A percentile compares a stretch with the other conserved stretches of the same genome.
Conservation (phyloP, 2,113 vertebrate species). For the Pituophis catenifer region DNA sequence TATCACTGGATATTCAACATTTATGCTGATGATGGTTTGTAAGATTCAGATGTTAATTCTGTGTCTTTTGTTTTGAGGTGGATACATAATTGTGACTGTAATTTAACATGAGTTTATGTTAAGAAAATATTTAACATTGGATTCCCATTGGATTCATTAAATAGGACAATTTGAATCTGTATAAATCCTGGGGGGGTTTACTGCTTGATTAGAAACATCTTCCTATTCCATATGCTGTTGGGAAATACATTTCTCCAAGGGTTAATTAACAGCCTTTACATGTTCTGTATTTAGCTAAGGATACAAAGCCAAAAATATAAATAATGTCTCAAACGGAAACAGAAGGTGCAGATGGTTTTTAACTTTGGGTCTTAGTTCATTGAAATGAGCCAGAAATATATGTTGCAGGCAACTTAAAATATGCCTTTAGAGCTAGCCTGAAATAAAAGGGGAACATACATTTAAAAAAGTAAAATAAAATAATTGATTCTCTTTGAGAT, state of each 20-base stretch:
- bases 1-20: background rate
- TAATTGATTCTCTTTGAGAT: slow-evolving; percentile 8
- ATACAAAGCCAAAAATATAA: slow-evolving; percentile 76
- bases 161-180: slow-evolving; percentile 45
- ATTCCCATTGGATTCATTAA: slow-evolving; percentile 66
- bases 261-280: slow-evolving; percentile 78
- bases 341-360: slow-evolving; percentile 74
- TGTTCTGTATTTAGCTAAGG: slow-evolving; percentile 70
- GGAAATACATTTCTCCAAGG: slow-evolving; percentile 75
- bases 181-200: slow-evolving; percentile 67
- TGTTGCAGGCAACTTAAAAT: slow-evolving; percentile 54
- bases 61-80: slow-evolving; percentile 38
- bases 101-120: slow-evolving; percentile 37
- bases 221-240: slow-evolving; percentile 64
- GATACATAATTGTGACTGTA: slow-evolving; percentile 43
- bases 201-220: slow-evolving; percentile 72
- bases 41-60: slow-evolving; percentile 54
- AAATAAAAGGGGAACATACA: slow-evolving; percentile 30
- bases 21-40: slow-evolving; percentile 13
- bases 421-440: slow-evolving; percentile 62
- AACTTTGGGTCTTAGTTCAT: slow-evolving; percentile 67
- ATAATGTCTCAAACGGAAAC: slow-evolving; percentile 72
- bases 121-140: slow-evolving; percentile 55
- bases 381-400: slow-evolving; percentile 67
- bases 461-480: slow-evolving; percentile 38